Evolutionary conservation across 2,113 vertebrate genomes (phyloP).

Genomic region (Grus americana): DNA sequence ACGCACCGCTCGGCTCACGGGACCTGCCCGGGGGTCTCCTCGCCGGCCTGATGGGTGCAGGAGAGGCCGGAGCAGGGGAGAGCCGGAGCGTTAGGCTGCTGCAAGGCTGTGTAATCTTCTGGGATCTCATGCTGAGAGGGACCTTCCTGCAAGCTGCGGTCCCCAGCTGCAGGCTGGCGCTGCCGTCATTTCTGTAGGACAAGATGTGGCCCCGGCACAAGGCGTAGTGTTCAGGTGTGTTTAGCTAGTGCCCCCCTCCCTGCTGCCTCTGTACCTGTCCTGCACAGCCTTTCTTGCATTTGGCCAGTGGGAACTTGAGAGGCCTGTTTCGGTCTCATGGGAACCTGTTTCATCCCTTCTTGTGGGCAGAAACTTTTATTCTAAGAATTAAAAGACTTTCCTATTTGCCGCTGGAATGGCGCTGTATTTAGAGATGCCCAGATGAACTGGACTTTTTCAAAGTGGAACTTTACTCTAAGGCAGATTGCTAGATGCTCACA

Average conservation of each 20-base stretch:
- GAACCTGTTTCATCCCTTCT: background rate
- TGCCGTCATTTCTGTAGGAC: background rate
- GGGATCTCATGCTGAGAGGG: background rate
- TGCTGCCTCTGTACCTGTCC: background rate
- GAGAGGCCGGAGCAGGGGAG: background rate
- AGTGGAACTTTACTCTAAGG: background rate
- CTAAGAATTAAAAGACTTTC: background rate
- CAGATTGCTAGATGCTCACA: background rate
- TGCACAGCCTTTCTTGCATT: background rate
- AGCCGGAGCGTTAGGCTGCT: background rate
- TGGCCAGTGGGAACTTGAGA: background rate
- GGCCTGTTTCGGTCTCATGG: background rate
- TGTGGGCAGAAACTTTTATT: background rate
- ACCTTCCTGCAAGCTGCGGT: background rate
- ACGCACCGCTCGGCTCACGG: rapidly evolving
- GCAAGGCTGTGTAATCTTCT: background rate
- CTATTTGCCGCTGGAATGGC: background rate
- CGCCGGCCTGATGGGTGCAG: rapidly evolving
- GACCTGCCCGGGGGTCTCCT: background rate
- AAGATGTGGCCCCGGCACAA: rapidly evolving
- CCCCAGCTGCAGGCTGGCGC: rapidly evolving
- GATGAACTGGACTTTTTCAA: background rate
- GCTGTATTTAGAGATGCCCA: background rate
- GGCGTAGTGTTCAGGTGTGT: background rate
- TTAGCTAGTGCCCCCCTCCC: background rate